Conservation (phyloP, 2,113 vertebrate genomes). For the Pluvianellus socialis region DNA sequence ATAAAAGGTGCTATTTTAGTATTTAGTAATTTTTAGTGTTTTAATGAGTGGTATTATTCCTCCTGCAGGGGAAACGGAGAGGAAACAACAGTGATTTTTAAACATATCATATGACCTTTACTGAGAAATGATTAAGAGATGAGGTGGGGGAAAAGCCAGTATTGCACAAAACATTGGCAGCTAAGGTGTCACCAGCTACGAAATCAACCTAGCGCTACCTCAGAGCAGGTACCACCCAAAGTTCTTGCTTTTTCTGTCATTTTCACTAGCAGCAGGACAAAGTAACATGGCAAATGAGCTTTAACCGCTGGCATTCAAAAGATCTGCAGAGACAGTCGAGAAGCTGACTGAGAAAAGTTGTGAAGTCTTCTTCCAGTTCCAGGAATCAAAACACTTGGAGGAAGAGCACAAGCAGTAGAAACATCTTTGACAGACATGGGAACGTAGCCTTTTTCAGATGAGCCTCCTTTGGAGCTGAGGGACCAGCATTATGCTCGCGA, state of each 20-base stretch:
- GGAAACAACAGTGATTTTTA: neutral
- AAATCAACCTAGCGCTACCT: neutral
- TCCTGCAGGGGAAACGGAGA: neutral
- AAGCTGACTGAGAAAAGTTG: neutral
- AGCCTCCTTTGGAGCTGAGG: neutral
- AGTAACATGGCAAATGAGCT: neutral
- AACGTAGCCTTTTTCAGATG: fast-evolving
- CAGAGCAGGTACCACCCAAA: neutral
- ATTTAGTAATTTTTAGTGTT: no score
- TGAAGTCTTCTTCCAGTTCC: neutral
- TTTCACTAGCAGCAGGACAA: neutral
- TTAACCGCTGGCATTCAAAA: neutral
- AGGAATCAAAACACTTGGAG: neutral
- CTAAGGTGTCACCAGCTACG: neutral
- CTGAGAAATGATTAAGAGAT: neutral
- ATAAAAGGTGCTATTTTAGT: neutral
- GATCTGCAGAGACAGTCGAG: neutral
- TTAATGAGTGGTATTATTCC: neutral
- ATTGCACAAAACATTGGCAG: neutral
- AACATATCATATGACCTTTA: neutral
- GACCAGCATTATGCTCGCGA: neutral
- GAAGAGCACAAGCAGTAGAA: neutral
- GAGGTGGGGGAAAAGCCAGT: neutral
- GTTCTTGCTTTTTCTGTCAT: no score
- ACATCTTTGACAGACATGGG: neutral